phyloP scores from a whole-genome alignment of 1,140 invertebrate genomes.

The Diorhabda sublineata region DNA sequence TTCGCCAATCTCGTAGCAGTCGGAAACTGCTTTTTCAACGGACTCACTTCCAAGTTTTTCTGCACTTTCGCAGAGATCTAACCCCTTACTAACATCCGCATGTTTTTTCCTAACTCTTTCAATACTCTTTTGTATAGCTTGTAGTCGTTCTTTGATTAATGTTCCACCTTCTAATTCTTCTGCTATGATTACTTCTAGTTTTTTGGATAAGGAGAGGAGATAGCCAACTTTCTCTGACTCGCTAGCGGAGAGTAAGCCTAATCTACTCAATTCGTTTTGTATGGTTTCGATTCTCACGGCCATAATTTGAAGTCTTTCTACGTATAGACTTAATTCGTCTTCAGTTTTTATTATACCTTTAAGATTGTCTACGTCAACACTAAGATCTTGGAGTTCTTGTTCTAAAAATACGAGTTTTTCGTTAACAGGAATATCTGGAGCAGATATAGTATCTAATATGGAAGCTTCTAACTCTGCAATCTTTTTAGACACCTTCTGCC shows the following conservation, averaged over 20 bases:
- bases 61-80: conserved; percentile 67
- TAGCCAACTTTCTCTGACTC: conserved; percentile 72
- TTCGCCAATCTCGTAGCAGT: conserved; percentile 61
- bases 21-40: conserved; percentile 63
- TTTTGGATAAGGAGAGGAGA: conserved; percentile 62
- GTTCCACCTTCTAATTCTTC: conserved; percentile 72
- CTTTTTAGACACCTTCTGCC: conserved; percentile 60
- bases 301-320: conserved; percentile 72
- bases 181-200: conserved; percentile 62
- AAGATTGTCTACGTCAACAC: conserved; percentile 60
- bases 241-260: conserved; percentile 65
- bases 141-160: conserved; percentile 65
- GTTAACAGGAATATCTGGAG: conserved; percentile 64
- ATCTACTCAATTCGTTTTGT: conserved; percentile 69
- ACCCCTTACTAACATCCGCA: conserved; percentile 54
- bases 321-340: conserved; percentile 74
- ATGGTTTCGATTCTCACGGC: conserved; percentile 68
- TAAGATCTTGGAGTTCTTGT: conserved; percentile 67
- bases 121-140: conserved; percentile 64
- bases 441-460: conserved; percentile 63
- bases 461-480: conserved; percentile 63
- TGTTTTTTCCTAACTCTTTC: conserved; percentile 62
- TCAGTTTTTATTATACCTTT: conserved; percentile 75
- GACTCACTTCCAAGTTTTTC: conserved; percentile 67
- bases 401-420: conserved; percentile 70